These are phyloP conservation scores for Takifugu ocellatus DNA, from an alignment of 2,797 vertebrate species.

Conservation along the genomic window DNA sequence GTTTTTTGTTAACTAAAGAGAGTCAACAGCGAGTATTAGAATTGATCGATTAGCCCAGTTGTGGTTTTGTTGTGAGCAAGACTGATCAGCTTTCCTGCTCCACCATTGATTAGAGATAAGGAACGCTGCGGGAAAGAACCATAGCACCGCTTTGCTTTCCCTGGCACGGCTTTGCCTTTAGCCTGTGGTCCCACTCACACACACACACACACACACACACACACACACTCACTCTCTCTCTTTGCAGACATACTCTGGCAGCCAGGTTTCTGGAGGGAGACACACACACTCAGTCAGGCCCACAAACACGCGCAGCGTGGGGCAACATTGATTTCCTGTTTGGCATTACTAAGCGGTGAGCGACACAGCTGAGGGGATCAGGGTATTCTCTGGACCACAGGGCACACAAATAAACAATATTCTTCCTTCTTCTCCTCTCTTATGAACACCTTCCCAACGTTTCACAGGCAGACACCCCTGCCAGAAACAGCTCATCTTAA, in stretches of 20 bases:
- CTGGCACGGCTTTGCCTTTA: slow-evolving; percentile 52
- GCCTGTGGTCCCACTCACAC: slow-evolving; percentile 41
- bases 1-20: neutral
- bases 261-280: slow-evolving; percentile 56
- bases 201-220: slow-evolving; percentile 1
- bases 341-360: slow-evolving; percentile 57
- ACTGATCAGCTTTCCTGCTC: slow-evolving; percentile 49
- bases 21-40: slow-evolving; percentile 19
- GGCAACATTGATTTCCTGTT: slow-evolving; percentile 70
- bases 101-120: slow-evolving; percentile 56
- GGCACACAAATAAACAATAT: slow-evolving; percentile 44
- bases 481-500: slow-evolving; percentile 17
- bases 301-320: slow-evolving; percentile 35
- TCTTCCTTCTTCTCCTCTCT: slow-evolving; percentile 10
- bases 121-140: slow-evolving; percentile 33
- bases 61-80: slow-evolving; percentile 37
- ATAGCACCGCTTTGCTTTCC: slow-evolving; percentile 39
- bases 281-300: slow-evolving; percentile 10
- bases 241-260: slow-evolving; percentile 46
- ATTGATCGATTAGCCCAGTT: slow-evolving; percentile 42
- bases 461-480: slow-evolving; percentile 25
- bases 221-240: slow-evolving; percentile 4
- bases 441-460: slow-evolving; percentile 20
- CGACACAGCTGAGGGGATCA: slow-evolving; percentile 51
- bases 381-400: slow-evolving; percentile 47